Percentiles rank a stretch among this genome's conserved stretches.
Evolutionary conservation across 2,113 vertebrate genomes (phyloP).

Genomic region (Vidua macroura): DNA sequence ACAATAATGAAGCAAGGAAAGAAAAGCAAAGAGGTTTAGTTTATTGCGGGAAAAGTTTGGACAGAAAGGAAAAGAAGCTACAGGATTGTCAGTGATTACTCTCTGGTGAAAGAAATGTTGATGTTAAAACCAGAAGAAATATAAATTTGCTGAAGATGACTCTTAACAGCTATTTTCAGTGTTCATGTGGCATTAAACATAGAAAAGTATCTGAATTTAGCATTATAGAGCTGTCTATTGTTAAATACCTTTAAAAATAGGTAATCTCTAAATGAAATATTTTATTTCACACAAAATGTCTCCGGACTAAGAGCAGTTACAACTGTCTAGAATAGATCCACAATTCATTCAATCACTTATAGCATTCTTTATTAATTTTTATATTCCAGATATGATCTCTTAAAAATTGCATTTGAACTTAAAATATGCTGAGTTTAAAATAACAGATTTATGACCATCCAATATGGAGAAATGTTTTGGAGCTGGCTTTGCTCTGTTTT

Average conservation of each 20-base stretch:
- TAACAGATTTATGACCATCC: not conserved
- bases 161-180: not conserved
- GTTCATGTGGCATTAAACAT: not conserved
- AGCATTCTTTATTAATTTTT: not conserved
- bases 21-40: not conserved
- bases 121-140: not conserved
- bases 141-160: not conserved
- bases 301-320: not conserved
- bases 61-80: not conserved
- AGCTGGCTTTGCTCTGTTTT: not conserved
- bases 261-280: not conserved
- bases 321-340: not conserved
- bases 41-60: not conserved
- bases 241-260: not conserved
- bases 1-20: not conserved
- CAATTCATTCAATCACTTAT: not conserved
- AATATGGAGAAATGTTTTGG: not conserved
- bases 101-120: not conserved
- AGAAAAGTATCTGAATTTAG: not conserved
- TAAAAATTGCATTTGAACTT: not conserved
- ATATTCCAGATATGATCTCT: not conserved
- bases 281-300: not conserved
- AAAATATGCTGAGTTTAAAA: not conserved
- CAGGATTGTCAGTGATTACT: not conserved
- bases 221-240: not conserved